Conservation (phyloP, 2,113 vertebrate species). For the Hepsetus odoe region DNA sequence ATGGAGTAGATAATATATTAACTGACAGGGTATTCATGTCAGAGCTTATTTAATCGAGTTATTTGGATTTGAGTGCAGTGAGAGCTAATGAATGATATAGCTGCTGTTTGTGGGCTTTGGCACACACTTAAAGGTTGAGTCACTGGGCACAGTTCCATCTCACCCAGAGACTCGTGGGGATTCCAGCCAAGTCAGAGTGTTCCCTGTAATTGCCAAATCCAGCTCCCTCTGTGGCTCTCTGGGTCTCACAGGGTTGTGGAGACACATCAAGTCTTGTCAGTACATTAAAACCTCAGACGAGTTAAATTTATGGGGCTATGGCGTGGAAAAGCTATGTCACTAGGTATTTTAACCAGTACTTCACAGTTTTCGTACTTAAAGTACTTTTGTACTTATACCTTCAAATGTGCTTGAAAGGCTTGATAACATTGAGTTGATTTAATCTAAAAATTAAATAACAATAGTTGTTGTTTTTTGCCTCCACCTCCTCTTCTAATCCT, state of each 20-base stretch:
- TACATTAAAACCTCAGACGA: conserved; percentile 29
- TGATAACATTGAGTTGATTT: not conserved
- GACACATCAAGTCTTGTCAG: not conserved
- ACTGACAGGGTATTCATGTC: not conserved
- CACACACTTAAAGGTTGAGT: conserved; percentile 39
- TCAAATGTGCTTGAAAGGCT: not conserved
- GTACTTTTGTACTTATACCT: not conserved
- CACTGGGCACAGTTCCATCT: conserved; percentile 27
- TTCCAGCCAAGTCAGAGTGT: conserved; percentile 27
- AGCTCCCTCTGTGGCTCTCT: conserved; percentile 15
- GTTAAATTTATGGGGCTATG: conserved; percentile 1
- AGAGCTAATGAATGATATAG: conserved; percentile 13
- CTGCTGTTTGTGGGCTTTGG: conserved; percentile 25
- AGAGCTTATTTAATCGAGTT: conserved; percentile 16
- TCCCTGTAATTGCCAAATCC: conserved; percentile 31
- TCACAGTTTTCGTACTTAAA: conserved; percentile 1
- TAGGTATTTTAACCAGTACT: not conserved
- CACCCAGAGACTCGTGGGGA: conserved; percentile 1
- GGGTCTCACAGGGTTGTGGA: conserved; percentile 30
- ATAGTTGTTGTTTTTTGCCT: too few species aligned
- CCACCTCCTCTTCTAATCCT: too few species aligned
- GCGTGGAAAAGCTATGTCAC: conserved; percentile 17
- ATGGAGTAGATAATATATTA: not conserved
- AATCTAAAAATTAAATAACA: too few species aligned
- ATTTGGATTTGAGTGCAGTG: not conserved